Base-by-base conservation (phyloP, 1,140 invertebrate genomes). In the Neuroterus valhalla region DNA sequence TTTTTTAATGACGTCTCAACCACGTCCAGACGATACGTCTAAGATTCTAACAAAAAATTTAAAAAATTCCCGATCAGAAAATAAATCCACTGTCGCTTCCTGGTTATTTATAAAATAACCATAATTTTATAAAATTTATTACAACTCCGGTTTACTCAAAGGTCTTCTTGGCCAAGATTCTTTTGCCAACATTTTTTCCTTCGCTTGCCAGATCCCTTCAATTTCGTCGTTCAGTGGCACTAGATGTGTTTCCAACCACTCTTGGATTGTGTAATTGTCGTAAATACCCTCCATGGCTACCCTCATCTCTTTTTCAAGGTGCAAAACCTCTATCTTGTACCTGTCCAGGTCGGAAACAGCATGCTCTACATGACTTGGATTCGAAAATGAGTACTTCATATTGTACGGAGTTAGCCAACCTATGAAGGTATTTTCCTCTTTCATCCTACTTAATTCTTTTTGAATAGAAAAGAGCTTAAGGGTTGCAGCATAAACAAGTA, bases 401-500 rank as follows among this genome's bases (percentile, higher is more conserved):
- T 96, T 96, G 81, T 96, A 96, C 5, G 93, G 91, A 8, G 95
- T 96, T 79, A 96, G 88, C 95, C 95, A 97, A 19, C 94, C 93
- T 77, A 91, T 89, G 52, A 85, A 89, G 0, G 87, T 89, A 66
- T 84, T 89, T 19, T 89, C 87, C 26, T 87, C 81, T 43, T 90
- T 87, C 84, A 89, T 86, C 70, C 81, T 86, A 8, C n/a, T 69
- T 8, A 89, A 80, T 46, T 89, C 87, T 68, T 89, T 84, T 4
- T 81, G 82, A 21, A 90, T 67, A 0, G 78, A 72, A 52, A 81
- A 85, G 0, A 90, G 74, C 66, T 85, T 79, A 6, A 89, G 45
- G 8, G 79, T 83, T 2, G 78, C 78, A 0, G 84, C 78, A 42
- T 90, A 90, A 38, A 89, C 75, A 4, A 84, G 72, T 2, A 78